Conservation (phyloP, 2,113 vertebrate genomes). For the Gopherus evgoodei region DNA sequence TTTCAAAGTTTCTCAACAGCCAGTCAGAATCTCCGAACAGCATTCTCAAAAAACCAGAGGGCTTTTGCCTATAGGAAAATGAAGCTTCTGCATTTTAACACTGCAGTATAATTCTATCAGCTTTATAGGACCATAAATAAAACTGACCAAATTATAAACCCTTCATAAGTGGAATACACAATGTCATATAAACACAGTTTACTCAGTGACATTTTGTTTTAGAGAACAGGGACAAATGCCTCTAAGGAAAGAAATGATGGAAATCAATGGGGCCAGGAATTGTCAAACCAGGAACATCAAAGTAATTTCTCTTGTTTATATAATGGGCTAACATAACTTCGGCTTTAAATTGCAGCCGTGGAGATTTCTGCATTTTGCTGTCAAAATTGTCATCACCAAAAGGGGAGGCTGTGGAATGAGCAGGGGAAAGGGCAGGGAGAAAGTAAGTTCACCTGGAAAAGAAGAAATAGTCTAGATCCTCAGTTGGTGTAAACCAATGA, state of each 20-base stretch:
- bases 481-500: background rate
- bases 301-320: conserved; percentile 29
- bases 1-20: conserved; percentile 13
- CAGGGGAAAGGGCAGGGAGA: background rate
- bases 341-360: conserved; percentile 1
- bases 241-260: conserved; percentile 38
- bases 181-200: conserved; percentile 34
- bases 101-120: conserved; percentile 49
- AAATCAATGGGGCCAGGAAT: conserved; percentile 46
- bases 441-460: background rate
- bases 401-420: background rate
- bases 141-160: conserved; percentile 57
- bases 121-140: conserved; percentile 51
- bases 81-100: conserved; percentile 64
- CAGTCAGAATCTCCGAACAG: background rate
- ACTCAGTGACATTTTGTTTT: conserved; percentile 62
- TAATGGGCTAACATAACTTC: conserved; percentile 23
- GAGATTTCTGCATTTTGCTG: conserved; percentile 1
- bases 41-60: conserved; percentile 8
- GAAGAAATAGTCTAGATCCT: background rate
- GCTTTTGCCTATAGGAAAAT: conserved; percentile 52
- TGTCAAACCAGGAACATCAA: conserved; percentile 45
- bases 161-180: conserved; percentile 46
- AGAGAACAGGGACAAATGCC: conserved; percentile 54
- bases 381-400: background rate